Evolutionary conservation across 2,888 invertebrate genomes (phyloP).

Genomic region (Macrophya annulata): DNA sequence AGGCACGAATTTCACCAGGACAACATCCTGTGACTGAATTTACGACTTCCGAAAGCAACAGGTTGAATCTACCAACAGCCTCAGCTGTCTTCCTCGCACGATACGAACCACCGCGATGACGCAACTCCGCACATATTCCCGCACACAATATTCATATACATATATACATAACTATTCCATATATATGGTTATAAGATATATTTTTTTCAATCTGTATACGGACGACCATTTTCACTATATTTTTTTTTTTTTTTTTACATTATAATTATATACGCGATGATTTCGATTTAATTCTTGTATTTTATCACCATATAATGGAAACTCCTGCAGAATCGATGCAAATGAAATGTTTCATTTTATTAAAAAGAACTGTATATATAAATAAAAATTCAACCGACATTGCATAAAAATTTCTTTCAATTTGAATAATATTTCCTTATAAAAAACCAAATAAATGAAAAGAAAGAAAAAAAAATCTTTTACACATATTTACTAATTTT

Average conservation of each 20-base stretch:
- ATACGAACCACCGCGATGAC: conserved; percentile 16
- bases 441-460: too few species aligned
- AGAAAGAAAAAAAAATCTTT: too few species aligned
- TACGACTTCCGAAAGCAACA: conserved; percentile 76
- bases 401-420: too few species aligned
- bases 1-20: conserved; percentile 79
- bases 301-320: too few species aligned
- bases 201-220: neutral
- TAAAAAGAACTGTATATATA: too few species aligned
- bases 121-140: conserved; percentile 27
- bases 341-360: too few species aligned
- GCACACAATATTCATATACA: too few species aligned
- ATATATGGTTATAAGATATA: neutral
- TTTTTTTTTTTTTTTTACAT: neutral
- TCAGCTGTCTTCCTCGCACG: conserved; percentile 36
- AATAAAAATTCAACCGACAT: too few species aligned
- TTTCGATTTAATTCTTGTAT: too few species aligned
- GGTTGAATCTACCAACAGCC: conserved; percentile 65
- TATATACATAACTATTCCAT: neutral
- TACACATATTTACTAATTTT: neutral
- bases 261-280: too few species aligned
- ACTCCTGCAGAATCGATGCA: too few species aligned
- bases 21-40: conserved; percentile 78
- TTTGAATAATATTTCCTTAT: too few species aligned
- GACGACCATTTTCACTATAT: neutral